A percentile compares a stretch with the other conserved stretches of the same genome.
Evolutionary conservation across 2,888 invertebrate species (phyloP).

Genomic region (Brachypterus glaber): DNA sequence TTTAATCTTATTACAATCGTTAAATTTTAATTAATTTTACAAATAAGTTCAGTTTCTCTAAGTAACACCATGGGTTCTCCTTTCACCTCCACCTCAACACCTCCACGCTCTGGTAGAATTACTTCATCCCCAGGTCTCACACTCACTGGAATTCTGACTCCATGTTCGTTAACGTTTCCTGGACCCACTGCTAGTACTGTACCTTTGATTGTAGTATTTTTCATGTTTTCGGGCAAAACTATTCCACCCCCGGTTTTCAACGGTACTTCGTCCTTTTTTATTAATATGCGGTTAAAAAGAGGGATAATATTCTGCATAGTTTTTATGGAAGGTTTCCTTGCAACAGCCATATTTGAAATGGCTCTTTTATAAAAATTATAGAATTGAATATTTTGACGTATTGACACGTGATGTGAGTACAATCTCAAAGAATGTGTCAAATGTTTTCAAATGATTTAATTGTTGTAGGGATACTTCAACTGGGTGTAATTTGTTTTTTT

Average conservation of each 20-base stretch:
- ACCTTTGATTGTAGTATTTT: conserved; percentile 15
- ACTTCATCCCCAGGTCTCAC: conserved; percentile 88
- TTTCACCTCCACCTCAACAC: conserved; percentile 83
- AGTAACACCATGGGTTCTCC: conserved; percentile 82
- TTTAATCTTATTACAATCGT: no score
- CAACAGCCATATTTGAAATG: no score
- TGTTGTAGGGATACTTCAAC: no score
- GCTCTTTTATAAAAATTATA: no score
- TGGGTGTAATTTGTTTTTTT: no score
- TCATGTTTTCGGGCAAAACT: conserved; percentile 25
- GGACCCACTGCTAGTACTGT: conserved; percentile 31
- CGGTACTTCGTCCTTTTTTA: conserved; percentile 24
- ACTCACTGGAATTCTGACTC: conserved; percentile 63
- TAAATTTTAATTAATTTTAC: conserved; percentile 10
- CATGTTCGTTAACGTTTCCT: conserved; percentile 44
- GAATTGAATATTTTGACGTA: no score
- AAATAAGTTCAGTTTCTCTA: conserved; percentile 76
- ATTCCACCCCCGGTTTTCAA: conserved; percentile 28
- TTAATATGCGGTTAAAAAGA: conserved; percentile 27
- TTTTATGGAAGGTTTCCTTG: no score
- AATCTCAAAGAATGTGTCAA: no score
- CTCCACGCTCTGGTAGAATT: conserved; percentile 92
- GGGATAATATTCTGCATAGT: no score
- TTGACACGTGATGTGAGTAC: no score
- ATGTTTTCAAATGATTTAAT: no score